A percentile compares a stretch with the other conserved stretches of the same genome.
These are phyloP conservation scores for Phataginus tetradactyla DNA, from an alignment of 2,797 vertebrate species.

Conservation along the genomic window DNA sequence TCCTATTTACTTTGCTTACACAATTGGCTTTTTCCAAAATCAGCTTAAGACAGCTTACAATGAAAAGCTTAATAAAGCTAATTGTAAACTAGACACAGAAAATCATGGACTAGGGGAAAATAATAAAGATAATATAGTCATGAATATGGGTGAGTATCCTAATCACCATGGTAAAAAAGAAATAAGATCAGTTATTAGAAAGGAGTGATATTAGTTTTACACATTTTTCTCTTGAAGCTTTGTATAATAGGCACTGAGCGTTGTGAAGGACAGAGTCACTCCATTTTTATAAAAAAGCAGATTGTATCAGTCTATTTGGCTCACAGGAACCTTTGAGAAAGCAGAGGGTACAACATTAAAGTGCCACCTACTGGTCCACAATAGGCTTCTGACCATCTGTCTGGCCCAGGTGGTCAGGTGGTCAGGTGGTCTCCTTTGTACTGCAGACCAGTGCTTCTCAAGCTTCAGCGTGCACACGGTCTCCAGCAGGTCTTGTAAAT, in stretches of 20 bases:
- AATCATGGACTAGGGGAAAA: background rate
- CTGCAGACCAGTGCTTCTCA: background rate
- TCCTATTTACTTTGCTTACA: background rate
- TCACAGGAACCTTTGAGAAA: background rate
- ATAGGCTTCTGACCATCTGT: background rate
- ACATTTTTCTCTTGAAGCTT: background rate
- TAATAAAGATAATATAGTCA: background rate
- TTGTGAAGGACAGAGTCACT: background rate
- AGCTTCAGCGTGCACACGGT: background rate
- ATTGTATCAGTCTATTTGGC: background rate
- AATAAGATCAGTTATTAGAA: background rate
- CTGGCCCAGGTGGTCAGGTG: background rate
- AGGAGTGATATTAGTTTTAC: background rate
- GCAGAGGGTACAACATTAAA: background rate
- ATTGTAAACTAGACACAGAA: background rate
- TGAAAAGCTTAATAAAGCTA: background rate
- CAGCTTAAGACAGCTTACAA: background rate
- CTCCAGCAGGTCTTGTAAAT: background rate
- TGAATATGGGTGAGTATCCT: background rate
- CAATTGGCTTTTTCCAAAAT: background rate
- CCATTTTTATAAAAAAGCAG: background rate
- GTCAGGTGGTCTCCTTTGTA: background rate
- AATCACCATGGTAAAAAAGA: background rate
- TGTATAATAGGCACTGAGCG: background rate
- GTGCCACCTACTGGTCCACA: fast-evolving